phyloP scores from a whole-genome alignment of 2,113 vertebrate species.

The Merops nubicus region DNA sequence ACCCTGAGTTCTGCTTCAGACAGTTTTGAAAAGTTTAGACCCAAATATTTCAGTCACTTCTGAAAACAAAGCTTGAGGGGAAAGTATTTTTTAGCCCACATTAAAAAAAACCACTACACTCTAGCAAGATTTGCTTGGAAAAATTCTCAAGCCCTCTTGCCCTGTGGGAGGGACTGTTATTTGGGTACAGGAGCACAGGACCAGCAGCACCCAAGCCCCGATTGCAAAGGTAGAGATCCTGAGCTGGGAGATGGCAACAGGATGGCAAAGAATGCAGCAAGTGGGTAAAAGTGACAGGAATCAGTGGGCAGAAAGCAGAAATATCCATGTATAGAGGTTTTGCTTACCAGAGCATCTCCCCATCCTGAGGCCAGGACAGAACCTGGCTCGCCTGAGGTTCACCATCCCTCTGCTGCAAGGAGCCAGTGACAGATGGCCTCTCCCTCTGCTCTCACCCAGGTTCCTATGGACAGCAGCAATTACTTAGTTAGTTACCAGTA shows the following conservation, averaged over 20 bases:
- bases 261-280: not conserved
- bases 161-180: not conserved
- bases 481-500: not conserved
- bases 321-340: accelerated
- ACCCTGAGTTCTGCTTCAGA: not conserved
- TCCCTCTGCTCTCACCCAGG: not conserved
- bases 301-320: not conserved
- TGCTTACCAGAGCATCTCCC: constrained; percentile 7
- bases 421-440: not conserved
- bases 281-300: not conserved
- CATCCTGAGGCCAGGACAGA: accelerated
- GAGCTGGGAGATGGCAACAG: accelerated
- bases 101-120: not conserved
- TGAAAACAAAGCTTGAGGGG: not conserved
- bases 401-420: not conserved
- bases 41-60: not conserved
- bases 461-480: not conserved
- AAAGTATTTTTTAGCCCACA: not conserved
- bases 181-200: not conserved
- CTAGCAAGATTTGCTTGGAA: not conserved
- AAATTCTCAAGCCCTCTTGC: not conserved
- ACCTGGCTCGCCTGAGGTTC: accelerated
- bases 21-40: not conserved
- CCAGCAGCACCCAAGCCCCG: accelerated
- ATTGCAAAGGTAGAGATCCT: not conserved